A percentile compares a stretch with the other conserved stretches of the same genome.
These are phyloP conservation scores for Cyclargus thomasi DNA, from an alignment of 1,140 invertebrate genomes.

Conservation along the genomic window DNA sequence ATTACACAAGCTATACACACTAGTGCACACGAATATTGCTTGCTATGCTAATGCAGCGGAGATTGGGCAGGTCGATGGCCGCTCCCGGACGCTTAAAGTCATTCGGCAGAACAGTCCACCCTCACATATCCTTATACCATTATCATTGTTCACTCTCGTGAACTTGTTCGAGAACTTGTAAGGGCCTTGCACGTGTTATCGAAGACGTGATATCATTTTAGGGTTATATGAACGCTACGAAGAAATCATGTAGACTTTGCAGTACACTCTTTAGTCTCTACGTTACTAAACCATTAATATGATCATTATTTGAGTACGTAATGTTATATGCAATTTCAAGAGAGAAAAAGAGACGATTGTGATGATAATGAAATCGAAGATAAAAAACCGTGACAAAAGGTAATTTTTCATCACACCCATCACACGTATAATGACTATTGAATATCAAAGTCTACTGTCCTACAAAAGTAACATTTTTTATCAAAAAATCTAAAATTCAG, in stretches of 20 bases:
- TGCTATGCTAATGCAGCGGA: conserved; percentile 76
- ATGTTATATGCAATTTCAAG: too few species aligned
- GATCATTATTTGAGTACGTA: too few species aligned
- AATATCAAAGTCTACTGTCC: too few species aligned
- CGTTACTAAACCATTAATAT: too few species aligned
- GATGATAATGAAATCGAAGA: too few species aligned
- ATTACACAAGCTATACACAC: conserved; percentile 24
- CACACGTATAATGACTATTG: too few species aligned
- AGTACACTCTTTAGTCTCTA: too few species aligned
- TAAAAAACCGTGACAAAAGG: too few species aligned
- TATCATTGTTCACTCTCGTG: conserved; percentile 5
- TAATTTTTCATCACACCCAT: too few species aligned
- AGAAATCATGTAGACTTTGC: background rate
- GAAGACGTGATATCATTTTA: background rate
- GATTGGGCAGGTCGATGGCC: conserved; percentile 76
- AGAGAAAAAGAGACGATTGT: too few species aligned
- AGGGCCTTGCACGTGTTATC: background rate
- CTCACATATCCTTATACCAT: conserved; percentile 32
- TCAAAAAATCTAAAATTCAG: too few species aligned
- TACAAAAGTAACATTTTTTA: too few species aligned
- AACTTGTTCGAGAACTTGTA: conserved; percentile 6
- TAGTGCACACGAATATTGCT: conserved; percentile 63
- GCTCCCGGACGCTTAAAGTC: conserved; percentile 73
- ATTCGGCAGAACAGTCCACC: conserved; percentile 70
- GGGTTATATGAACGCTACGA: background rate